Conservation (phyloP, 2,888 invertebrate species). For the Hypselothyrea guttata region DNA sequence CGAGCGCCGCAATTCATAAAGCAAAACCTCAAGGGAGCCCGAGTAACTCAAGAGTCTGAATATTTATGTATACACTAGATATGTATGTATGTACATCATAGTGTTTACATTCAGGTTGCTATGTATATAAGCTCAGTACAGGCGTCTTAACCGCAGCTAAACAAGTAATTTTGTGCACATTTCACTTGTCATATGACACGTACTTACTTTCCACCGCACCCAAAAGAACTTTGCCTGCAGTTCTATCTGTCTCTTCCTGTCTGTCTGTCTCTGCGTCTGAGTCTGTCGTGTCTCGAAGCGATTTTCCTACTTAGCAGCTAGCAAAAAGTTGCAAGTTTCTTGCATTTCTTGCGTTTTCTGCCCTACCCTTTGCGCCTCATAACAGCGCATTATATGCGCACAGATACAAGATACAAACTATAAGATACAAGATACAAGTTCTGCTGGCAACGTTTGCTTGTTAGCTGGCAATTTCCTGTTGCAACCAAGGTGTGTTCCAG, state of each 20-base stretch:
- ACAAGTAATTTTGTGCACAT: conserved; percentile 76
- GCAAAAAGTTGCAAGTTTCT: conserved; percentile 66
- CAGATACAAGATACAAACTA: conserved; percentile 46
- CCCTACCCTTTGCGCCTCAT: background rate
- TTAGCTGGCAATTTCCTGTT: conserved; percentile 47
- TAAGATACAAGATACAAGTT: conserved; percentile 37
- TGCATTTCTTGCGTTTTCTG: conserved; percentile 25
- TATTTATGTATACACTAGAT: conserved; percentile 10
- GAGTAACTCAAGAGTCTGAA: conserved; percentile 27
- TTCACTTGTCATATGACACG: conserved; percentile 77
- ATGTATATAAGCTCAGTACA: conserved; percentile 13
- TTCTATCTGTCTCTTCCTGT: background rate
- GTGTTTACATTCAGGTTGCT: too few relatives aligned
- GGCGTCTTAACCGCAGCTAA: conserved; percentile 67
- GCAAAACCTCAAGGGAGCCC: conserved; percentile 50
- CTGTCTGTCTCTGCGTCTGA: conserved; percentile 10
- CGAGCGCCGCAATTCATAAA: conserved; percentile 35
- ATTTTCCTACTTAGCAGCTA: conserved; percentile 68
- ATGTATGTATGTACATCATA: conserved; percentile 1
- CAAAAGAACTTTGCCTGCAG: background rate
- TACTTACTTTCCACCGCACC: conserved; percentile 39
- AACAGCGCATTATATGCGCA: conserved; percentile 15
- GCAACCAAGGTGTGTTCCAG: conserved; percentile 37
- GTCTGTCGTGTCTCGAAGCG: conserved; percentile 59
- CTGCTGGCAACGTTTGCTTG: conserved; percentile 34